phyloP scores from a whole-genome alignment of 2,797 vertebrate genomes.

The Smutsia temminckii region DNA sequence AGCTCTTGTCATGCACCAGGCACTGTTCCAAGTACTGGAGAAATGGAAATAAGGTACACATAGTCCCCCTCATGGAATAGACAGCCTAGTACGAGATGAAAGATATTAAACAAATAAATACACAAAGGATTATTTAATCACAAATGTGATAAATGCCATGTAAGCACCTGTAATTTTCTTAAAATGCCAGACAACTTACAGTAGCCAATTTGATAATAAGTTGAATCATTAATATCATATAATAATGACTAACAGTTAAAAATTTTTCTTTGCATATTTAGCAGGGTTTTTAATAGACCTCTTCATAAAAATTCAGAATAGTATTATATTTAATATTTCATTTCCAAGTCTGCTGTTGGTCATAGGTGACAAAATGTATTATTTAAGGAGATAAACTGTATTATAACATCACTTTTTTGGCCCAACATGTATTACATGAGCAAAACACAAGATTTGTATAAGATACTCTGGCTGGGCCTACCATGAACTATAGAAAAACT shows the following conservation, averaged over 20 bases:
- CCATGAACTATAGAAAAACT: background rate
- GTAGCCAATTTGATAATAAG: background rate
- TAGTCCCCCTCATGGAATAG: background rate
- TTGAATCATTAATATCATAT: background rate
- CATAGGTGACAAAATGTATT: background rate
- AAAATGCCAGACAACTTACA: background rate
- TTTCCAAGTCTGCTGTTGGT: background rate
- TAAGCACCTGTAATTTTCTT: background rate
- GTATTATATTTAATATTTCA: constrained; percentile 9
- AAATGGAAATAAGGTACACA: background rate
- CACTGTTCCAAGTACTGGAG: background rate
- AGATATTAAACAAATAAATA: background rate
- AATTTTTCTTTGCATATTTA: background rate
- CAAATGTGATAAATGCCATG: background rate
- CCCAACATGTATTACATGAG: background rate
- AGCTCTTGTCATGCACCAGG: background rate
- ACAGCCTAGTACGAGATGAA: background rate
- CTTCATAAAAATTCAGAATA: background rate
- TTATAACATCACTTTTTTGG: background rate
- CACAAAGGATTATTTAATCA: background rate
- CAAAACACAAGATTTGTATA: background rate
- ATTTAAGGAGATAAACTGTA: background rate
- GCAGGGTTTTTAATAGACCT: background rate
- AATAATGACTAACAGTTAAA: background rate
- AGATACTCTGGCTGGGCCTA: background rate